Conservation (phyloP, 2,888 invertebrate genomes). For the Peribatodes rhomboidaria region DNA sequence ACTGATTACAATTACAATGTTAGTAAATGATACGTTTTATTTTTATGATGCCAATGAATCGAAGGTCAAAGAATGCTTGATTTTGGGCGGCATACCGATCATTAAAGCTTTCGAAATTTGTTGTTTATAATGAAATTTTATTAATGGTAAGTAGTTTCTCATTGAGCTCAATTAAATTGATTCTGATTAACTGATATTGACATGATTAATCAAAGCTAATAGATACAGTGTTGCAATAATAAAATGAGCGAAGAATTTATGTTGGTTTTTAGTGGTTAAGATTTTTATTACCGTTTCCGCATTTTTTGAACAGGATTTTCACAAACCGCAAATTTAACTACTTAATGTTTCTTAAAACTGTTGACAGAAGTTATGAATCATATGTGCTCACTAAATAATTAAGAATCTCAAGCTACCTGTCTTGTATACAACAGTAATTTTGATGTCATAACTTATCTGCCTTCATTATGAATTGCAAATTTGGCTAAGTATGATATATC, state of each 20-base stretch:
- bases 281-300: not conserved
- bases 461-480: slow-evolving; percentile 2
- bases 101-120: slow-evolving; percentile 44
- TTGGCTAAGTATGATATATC: slow-evolving; percentile 16
- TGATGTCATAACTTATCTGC: not conserved
- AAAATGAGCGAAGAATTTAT: not conserved
- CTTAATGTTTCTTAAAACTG: not conserved
- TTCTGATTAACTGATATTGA: slow-evolving; percentile 16
- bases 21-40: slow-evolving; percentile 37
- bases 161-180: slow-evolving; percentile 25
- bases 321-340: not conserved
- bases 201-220: slow-evolving; percentile 28
- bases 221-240: slow-evolving; percentile 7
- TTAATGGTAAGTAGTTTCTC: slow-evolving; percentile 32
- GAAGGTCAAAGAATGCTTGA: slow-evolving; percentile 44
- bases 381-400: too few relatives aligned
- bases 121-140: slow-evolving; percentile 33
- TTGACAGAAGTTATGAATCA: not conserved
- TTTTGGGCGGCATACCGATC: slow-evolving; percentile 39
- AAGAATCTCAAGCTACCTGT: too few relatives aligned
- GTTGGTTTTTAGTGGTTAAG: not conserved
- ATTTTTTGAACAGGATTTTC: not conserved
- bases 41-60: slow-evolving; percentile 32
- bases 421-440: not conserved
- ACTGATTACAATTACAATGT: slow-evolving; percentile 26